Evolutionary conservation across 2,888 invertebrate species (phyloP).

Genomic region (Atrina japonica): DNA sequence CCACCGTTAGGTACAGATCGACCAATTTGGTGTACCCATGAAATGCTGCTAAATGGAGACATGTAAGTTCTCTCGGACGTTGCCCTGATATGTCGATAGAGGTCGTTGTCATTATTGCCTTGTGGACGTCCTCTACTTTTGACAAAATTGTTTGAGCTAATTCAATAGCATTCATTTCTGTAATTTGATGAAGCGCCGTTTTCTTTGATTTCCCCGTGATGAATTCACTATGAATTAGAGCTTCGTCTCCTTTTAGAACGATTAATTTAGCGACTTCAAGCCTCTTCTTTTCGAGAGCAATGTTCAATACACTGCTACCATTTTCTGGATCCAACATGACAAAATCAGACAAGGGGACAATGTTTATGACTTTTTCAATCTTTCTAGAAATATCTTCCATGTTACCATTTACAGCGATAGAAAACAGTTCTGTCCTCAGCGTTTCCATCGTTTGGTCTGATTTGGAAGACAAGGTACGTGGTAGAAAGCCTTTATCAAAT

Average conservation of each 20-base stretch:
- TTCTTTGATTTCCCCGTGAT: slow-evolving; percentile 68
- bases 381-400: slow-evolving; percentile 23
- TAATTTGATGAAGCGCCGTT: slow-evolving; percentile 71
- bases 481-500: no score
- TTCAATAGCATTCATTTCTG: slow-evolving; percentile 65
- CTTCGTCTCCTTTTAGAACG: slow-evolving; percentile 45
- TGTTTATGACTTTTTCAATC: slow-evolving; percentile 10
- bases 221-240: slow-evolving; percentile 55
- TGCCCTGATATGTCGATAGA: slow-evolving; percentile 74
- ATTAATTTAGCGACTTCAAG: slow-evolving; percentile 49
- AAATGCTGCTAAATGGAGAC: slow-evolving; percentile 72
- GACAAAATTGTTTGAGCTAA: slow-evolving; percentile 56
- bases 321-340: slow-evolving; percentile 46
- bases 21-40: slow-evolving; percentile 61
- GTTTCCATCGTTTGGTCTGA: slow-evolving; percentile 11
- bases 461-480: no score
- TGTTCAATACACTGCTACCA: slow-evolving; percentile 63
- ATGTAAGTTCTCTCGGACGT: slow-evolving; percentile 70
- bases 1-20: slow-evolving; percentile 47
- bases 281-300: slow-evolving; percentile 57
- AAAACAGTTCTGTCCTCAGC: slow-evolving; percentile 42
- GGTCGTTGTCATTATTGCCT: slow-evolving; percentile 60
- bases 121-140: slow-evolving; percentile 33
- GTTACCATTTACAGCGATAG: slow-evolving; percentile 34
- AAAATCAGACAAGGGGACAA: slow-evolving; percentile 10